Percentiles rank a stretch among this genome's conserved stretches.
Evolutionary conservation across 2,888 invertebrate genomes (phyloP).

Genomic region (Acronicta psi): DNA sequence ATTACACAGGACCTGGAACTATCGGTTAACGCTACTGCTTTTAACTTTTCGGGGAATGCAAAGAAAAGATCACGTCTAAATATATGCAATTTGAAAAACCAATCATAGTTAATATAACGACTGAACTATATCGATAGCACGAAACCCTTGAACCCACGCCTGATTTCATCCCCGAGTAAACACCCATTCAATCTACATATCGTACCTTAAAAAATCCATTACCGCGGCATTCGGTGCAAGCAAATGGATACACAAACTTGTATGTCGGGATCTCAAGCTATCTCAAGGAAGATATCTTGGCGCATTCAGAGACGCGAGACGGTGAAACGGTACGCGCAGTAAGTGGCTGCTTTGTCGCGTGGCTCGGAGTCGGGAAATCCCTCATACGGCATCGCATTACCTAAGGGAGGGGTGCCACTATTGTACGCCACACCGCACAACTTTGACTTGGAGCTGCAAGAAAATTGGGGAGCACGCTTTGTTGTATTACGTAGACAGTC

Average conservation of each 20-base stretch:
- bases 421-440: constrained; percentile 54
- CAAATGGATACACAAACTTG: constrained; percentile 82
- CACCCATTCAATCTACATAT: constrained; percentile 49
- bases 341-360: constrained; percentile 77
- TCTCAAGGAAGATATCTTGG: constrained; percentile 69
- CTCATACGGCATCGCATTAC: constrained; percentile 68
- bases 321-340: constrained; percentile 68
- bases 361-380: constrained; percentile 66
- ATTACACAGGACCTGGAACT: too few species aligned
- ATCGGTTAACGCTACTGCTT: too few species aligned
- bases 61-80: background rate
- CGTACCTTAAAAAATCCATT: constrained; percentile 69
- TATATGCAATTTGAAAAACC: background rate
- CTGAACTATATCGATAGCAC: background rate
- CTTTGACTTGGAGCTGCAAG: constrained; percentile 54
- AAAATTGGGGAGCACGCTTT: constrained; percentile 57
- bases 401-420: constrained; percentile 44
- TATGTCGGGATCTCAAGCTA: constrained; percentile 62
- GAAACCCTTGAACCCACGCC: constrained; percentile 9
- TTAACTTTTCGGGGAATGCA: too few species aligned
- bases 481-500: constrained; percentile 59
- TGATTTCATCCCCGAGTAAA: constrained; percentile 43
- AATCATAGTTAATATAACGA: background rate
- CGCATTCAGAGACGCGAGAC: constrained; percentile 76
- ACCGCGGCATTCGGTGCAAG: constrained; percentile 67